phyloP scores from a whole-genome alignment of 2,113 vertebrate species.

The Galemys pyrenaicus region DNA sequence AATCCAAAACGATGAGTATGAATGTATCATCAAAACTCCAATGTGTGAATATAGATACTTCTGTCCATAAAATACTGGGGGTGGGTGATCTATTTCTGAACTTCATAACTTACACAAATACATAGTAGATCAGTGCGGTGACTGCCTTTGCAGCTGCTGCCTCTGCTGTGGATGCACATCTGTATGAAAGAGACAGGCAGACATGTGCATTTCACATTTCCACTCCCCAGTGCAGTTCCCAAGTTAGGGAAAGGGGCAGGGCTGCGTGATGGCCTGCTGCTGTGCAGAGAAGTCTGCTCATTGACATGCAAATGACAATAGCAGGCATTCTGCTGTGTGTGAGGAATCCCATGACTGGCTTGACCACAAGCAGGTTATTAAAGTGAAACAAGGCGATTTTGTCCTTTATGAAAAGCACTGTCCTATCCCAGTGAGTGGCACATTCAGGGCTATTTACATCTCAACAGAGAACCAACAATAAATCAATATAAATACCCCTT shows the following conservation, averaged over 20 bases:
- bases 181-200: background rate
- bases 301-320: slow-evolving; percentile 38
- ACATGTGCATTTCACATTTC: background rate
- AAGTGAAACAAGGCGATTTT: slow-evolving; percentile 60
- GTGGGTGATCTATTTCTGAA: background rate
- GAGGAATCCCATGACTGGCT: slow-evolving; percentile 34
- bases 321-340: slow-evolving; percentile 33
- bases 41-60: background rate
- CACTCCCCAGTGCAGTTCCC: background rate
- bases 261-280: background rate
- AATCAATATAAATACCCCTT: slow-evolving; percentile 54
- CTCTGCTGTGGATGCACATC: background rate
- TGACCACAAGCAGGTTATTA: slow-evolving; percentile 64
- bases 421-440: slow-evolving; percentile 55
- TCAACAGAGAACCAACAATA: slow-evolving; percentile 58
- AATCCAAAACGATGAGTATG: background rate
- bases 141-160: background rate
- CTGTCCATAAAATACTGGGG: background rate
- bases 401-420: slow-evolving; percentile 50
- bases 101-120: background rate
- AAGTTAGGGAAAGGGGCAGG: background rate
- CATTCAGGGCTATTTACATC: slow-evolving; percentile 54
- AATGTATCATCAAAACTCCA: background rate
- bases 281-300: slow-evolving; percentile 4
- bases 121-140: background rate